Evolutionary conservation across 2,113 vertebrate genomes (phyloP), one percentile per base, ranked within the genome.

Genomic region (Ceyx melanurus): DNA sequence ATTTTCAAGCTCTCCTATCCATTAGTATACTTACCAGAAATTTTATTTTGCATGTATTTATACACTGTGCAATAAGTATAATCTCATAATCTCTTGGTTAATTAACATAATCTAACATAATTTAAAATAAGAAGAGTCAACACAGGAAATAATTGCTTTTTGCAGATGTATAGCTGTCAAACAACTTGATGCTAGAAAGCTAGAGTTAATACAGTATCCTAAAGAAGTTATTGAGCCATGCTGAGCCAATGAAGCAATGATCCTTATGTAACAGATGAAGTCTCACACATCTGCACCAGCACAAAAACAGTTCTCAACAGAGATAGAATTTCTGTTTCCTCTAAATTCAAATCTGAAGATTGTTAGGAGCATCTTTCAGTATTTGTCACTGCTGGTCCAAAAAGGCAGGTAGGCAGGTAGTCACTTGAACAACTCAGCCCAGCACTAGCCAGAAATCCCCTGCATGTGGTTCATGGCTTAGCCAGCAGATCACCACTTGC

Each of bases 391-490:
- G 16, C 77, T 70, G 29, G 45, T 23, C 56, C 48, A 83, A 58
- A 91, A 15, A 33, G 43, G 25, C n/a, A 54, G 26, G 26, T 15
- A 51, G 23, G 75, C 29, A 50, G 26, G 29, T 15, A 53, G 23
- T 78, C 33, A 16, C 28, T 33, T 50, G 57, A 61, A 53, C 17
- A 90, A 56, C 53, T 51, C 28, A 11, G 31, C 29, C 25, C 46
- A 54, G 51, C 88, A 57, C 9, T 37, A 70, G 9, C 19, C 31
- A 60, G 35, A 90, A 72, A 70, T 46, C 8, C 10, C 21, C 21
- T 56, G 17, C 31, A 19, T 0, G 0, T 43, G 54, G 67, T 37
- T 33, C 51, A 10, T 1, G 19, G 54, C 29, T 35, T 7, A 60
- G 67, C 1, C 6, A 67, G 58, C 14, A 11, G 78, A n/a, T 18